Evolutionary conservation across 1,140 invertebrate genomes (phyloP), one percentile per base, ranked within the genome.

Genomic region (Belonocnema kinseyi): DNA sequence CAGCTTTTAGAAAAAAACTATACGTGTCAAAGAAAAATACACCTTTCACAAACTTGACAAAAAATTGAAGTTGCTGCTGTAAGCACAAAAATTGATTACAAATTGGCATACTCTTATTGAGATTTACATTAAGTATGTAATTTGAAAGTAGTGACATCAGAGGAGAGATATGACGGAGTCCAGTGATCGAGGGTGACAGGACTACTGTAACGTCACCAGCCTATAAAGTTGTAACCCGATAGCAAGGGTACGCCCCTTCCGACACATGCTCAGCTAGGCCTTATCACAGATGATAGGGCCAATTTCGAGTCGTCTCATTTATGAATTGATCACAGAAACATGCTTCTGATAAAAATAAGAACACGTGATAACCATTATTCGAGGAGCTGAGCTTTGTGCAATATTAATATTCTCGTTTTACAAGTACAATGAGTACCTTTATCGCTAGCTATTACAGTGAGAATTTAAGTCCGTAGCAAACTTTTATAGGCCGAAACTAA

Each of bases 241-340:
- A 90, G 86, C 77, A 80, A 71, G 74, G 85, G 86, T 82, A 86
- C 88, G 89, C 88, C 88, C 89, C 87, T 88, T 85, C 83, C 85
- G 81, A 84, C 85, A 90, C 88, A 85, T 87, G 85, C 80, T 82
- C 83, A 80, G 74, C 77, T 80, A 81, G 80, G 79, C 76, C 78
- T 81, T 85, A 87, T 86, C 85, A 84, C 79, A 79, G 77, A 84
- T 84, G 81, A 86, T 70, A 75, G 61, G 74, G 77, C 75, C 74
- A 80, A 81, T 52, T 76, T 77, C 73, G 50, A 71, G 61, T 76
- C 77, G 71, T 75, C 73, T 72, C 51, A 7, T 77, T 74, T 73
- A 61, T 76, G 81, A 81, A 84, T 86, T 83, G 79, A 84, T 85
- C 84, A 86, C 78, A 83, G 82, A 50, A 50, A 78, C 73, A 86